These are phyloP conservation scores for Galeopsomyia nigrocyanea DNA, from an alignment of 2,888 invertebrate genomes.

Conservation along the genomic window DNA sequence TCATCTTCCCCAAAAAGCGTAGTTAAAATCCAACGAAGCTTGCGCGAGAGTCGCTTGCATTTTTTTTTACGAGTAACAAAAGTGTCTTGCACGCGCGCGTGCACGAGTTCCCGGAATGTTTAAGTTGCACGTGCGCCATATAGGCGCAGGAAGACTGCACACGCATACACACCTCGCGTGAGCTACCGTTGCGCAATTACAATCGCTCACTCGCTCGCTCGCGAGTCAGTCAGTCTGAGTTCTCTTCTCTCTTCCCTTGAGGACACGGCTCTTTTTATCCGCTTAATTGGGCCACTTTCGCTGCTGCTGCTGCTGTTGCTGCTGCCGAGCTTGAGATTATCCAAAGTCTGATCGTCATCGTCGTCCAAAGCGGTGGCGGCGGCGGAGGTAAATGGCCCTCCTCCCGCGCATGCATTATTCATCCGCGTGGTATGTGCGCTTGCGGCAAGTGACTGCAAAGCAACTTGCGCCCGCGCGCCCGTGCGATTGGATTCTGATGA, in stretches of 20 bases:
- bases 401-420: conserved; percentile 64
- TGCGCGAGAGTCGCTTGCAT: too few species aligned
- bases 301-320: conserved; percentile 17
- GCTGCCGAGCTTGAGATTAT: conserved; percentile 18
- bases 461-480: conserved; percentile 23
- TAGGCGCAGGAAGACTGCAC: too few species aligned
- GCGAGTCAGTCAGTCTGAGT: too few species aligned
- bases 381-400: conserved; percentile 15
- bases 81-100: conserved; percentile 2
- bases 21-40: too few species aligned
- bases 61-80: neutral
- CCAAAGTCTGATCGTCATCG: conserved; percentile 11
- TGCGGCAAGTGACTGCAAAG: conserved; percentile 53
- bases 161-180: conserved; percentile 35
- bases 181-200: conserved; percentile 62
- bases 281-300: too few species aligned
- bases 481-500: conserved; percentile 67
- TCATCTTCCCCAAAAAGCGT: too few species aligned
- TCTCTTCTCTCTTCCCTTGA: conserved; percentile 34
- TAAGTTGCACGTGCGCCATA: neutral
- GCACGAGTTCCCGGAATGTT: conserved; percentile 24
- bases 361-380: conserved; percentile 5
- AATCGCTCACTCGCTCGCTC: conserved; percentile 55
- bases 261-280: conserved; percentile 32
- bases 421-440: conserved; percentile 53